These are phyloP conservation scores for Botrylloides violaceus DNA, from an alignment of 23 tunicate species.

Conservation along the genomic window DNA sequence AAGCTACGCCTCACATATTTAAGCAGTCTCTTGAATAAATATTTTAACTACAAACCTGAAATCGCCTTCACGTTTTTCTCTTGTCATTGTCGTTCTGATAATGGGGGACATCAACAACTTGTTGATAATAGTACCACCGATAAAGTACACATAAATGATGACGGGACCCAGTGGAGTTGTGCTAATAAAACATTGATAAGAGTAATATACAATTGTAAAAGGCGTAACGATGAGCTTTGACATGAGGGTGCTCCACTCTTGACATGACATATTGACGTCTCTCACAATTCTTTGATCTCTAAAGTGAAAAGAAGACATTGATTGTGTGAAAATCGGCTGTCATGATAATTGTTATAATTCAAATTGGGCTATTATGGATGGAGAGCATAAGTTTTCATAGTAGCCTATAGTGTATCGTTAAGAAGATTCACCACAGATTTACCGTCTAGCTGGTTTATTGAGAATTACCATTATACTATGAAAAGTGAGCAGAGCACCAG, in stretches of 20 bases:
- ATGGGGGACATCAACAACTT: constrained; percentile 73
- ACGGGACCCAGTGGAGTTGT: constrained; percentile 93
- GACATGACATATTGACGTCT: constrained; percentile 65
- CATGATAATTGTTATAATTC: no score
- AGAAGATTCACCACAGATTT: no score
- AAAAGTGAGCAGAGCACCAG: no score
- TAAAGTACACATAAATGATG: constrained; percentile 70
- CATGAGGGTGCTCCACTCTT: constrained; percentile 66
- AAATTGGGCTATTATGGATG: no score
- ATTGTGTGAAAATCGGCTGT: no score
- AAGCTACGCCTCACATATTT: no score
- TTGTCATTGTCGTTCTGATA: constrained; percentile 50
- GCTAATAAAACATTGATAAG: constrained; percentile 85
- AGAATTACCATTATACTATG: no score
- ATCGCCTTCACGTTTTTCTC: constrained; percentile 71
- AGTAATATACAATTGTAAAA: constrained; percentile 72
- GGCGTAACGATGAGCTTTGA: constrained; percentile 60
- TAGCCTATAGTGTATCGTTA: no score
- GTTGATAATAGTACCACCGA: constrained; percentile 84
- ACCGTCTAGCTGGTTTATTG: no score
- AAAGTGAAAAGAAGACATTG: background rate
- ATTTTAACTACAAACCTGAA: constrained; percentile 34
- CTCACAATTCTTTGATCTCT: constrained; percentile 82
- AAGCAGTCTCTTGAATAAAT: no score
- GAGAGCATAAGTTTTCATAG: no score